Percentiles rank a stretch among this genome's conserved stretches.
phyloP scores from a whole-genome alignment of 2,888 invertebrate genomes.

The Acanthosepion pharaonis region DNA sequence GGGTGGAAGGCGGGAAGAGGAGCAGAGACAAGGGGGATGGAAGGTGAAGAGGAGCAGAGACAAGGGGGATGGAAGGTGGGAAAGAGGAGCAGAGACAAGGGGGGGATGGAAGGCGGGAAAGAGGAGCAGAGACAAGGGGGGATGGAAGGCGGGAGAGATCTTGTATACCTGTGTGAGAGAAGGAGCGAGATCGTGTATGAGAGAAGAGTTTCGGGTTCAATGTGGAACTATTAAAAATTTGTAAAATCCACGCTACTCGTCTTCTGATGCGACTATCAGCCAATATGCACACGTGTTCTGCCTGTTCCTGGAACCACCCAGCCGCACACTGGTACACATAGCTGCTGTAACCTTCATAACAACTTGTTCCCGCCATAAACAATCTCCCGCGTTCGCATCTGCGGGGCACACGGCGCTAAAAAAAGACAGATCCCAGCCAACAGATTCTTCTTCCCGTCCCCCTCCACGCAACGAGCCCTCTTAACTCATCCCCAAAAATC shows the following conservation, averaged over 20 bases:
- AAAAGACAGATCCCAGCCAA: background rate
- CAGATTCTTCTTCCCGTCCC: background rate
- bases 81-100: background rate
- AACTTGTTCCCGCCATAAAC: constrained; percentile 6
- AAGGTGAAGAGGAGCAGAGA: background rate
- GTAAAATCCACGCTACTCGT: too few relatives aligned
- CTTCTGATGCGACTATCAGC: too few relatives aligned
- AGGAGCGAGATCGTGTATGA: too few relatives aligned
- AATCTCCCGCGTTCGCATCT: background rate
- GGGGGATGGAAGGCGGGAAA: background rate
- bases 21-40: background rate
- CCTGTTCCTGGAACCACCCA: too few relatives aligned
- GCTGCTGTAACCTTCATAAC: background rate
- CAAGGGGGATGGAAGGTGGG: too few relatives aligned
- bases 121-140: background rate
- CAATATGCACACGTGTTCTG: too few relatives aligned
- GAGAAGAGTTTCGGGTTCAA: too few relatives aligned
- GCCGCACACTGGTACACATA: too few relatives aligned
- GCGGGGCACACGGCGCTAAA: background rate
- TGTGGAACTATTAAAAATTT: too few relatives aligned
- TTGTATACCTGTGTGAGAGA: too few relatives aligned
- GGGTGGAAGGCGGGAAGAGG: too few relatives aligned
- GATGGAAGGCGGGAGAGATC: too few relatives aligned
- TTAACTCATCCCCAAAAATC: background rate
- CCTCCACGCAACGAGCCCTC: background rate